Evolutionary conservation across 2,113 vertebrate genomes (phyloP).

Genomic region (Halichoerus grypus): DNA sequence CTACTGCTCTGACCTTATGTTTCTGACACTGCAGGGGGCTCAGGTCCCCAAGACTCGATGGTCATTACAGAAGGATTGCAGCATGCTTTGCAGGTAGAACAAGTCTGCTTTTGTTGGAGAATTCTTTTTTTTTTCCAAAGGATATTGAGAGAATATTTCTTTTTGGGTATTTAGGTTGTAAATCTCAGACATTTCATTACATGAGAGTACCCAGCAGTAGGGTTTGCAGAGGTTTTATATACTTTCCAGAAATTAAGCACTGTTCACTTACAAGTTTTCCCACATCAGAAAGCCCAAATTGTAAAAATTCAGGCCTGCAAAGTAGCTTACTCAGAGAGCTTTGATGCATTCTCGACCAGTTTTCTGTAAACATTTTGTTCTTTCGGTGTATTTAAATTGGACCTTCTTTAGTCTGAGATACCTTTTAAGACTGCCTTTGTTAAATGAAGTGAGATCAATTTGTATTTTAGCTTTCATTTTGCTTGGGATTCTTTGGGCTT

Average conservation of each 20-base stretch:
- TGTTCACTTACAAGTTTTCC: not conserved
- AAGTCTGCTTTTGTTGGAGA: not conserved
- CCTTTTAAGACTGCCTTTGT: constrained; percentile 7
- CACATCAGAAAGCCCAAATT: not conserved
- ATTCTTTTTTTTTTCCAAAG: not conserved
- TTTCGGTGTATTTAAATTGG: constrained; percentile 33
- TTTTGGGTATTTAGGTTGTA: not conserved
- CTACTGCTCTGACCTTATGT: too few relatives aligned
- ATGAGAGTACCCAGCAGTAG: not conserved
- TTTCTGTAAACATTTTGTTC: constrained; percentile 50
- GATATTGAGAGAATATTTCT: not conserved
- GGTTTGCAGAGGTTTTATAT: not conserved
- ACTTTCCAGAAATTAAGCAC: not conserved
- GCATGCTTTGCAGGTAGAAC: not conserved
- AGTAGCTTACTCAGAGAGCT: not conserved
- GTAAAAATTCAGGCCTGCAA: constrained; percentile 3
- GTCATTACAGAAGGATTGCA: not conserved
- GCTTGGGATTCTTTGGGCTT: constrained; percentile 37
- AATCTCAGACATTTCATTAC: not conserved
- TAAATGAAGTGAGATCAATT: constrained; percentile 23
- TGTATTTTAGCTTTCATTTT: constrained; percentile 42
- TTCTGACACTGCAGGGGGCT: not conserved
- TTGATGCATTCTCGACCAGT: constrained; percentile 32
- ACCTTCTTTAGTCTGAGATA: not conserved
- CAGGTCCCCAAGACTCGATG: not conserved